Evolutionary conservation across 2,797 vertebrate species (phyloP).

Genomic region (Eidolon dupreanum): DNA sequence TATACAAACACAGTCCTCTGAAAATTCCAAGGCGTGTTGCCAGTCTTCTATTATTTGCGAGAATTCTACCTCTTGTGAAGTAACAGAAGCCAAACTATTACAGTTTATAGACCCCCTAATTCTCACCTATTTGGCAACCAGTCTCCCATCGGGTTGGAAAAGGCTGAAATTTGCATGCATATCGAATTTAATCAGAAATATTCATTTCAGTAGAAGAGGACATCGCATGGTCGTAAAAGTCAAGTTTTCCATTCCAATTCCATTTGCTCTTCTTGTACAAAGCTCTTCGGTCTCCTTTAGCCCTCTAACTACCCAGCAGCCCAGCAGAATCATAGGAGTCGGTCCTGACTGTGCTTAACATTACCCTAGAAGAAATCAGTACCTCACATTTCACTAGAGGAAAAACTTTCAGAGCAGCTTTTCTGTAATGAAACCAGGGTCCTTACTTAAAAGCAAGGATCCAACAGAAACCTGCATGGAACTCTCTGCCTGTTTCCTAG

Average conservation of each 20-base stretch:
- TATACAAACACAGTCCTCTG: neutral
- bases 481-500: neutral
- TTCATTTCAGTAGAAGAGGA: conserved; percentile 60
- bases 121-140: conserved; percentile 71
- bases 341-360: neutral
- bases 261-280: neutral
- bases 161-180: conserved; percentile 77
- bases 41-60: conserved; percentile 57
- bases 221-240: conserved; percentile 54
- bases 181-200: conserved; percentile 65
- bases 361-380: neutral
- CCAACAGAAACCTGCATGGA: neutral
- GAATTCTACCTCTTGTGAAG: conserved; percentile 59
- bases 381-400: neutral
- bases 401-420: neutral
- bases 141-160: conserved; percentile 69
- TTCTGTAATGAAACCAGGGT: neutral
- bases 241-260: neutral
- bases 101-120: conserved; percentile 69
- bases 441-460: neutral
- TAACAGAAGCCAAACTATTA: conserved; percentile 71
- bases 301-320: neutral
- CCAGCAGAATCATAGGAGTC: neutral
- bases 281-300: neutral
- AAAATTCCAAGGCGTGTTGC: conserved; percentile 66